phyloP scores from a whole-genome alignment of 1,140 invertebrate species.

The Ips typographus region DNA sequence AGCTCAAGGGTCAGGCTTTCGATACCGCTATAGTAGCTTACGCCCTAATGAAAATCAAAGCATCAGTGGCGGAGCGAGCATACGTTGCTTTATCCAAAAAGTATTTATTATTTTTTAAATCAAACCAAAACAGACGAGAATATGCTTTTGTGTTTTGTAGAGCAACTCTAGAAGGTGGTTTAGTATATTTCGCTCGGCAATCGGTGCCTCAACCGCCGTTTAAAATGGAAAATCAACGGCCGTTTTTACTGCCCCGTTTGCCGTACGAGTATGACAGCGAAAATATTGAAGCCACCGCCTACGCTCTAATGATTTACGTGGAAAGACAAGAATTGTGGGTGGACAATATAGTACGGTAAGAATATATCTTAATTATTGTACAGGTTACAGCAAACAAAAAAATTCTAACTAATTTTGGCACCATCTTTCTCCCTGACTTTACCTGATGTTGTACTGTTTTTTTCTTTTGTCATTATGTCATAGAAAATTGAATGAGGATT shows the following conservation, averaged over 20 bases:
- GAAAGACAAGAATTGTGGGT: slow-evolving; percentile 76
- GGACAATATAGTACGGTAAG: slow-evolving; percentile 72
- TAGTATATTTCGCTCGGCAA: slow-evolving; percentile 83
- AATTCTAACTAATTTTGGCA: no score
- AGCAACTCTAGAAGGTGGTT: slow-evolving; percentile 70
- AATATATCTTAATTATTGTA: neutral
- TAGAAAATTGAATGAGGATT: no score
- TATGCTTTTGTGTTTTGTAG: slow-evolving; percentile 45
- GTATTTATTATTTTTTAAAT: slow-evolving; percentile 11
- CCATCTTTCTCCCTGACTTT: no score
- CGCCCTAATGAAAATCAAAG: slow-evolving; percentile 77
- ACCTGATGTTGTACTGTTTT: no score
- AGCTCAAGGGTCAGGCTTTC: slow-evolving; percentile 71
- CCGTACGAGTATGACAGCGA: slow-evolving; percentile 86
- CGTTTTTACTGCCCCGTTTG: slow-evolving; percentile 82
- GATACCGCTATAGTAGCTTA: slow-evolving; percentile 87
- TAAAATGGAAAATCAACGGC: slow-evolving; percentile 88
- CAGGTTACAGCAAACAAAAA: neutral
- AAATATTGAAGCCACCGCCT: slow-evolving; percentile 91
- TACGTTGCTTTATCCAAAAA: slow-evolving; percentile 68
- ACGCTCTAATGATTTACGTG: slow-evolving; percentile 87
- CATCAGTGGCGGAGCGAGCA: slow-evolving; percentile 76
- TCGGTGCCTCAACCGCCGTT: slow-evolving; percentile 73
- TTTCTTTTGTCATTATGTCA: no score
- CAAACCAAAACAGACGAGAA: no score